phyloP scores from a whole-genome alignment of 2,113 vertebrate species.

The Sorex fumeus region DNA sequence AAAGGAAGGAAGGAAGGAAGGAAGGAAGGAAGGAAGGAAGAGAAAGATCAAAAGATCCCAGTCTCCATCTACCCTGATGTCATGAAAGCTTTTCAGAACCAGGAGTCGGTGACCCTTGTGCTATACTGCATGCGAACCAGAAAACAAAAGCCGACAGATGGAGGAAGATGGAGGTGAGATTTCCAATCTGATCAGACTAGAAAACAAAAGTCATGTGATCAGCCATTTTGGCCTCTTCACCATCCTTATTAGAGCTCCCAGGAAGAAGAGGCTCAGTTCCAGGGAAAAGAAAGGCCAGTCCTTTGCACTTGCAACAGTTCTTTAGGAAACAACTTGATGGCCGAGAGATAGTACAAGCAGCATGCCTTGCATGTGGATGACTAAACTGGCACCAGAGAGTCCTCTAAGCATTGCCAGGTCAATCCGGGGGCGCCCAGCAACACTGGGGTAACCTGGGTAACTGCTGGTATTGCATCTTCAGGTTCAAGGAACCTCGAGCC shows the following conservation, averaged over 20 bases:
- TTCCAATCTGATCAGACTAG: slow-evolving; percentile 31
- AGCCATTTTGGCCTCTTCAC: background rate
- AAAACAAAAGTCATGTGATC: background rate
- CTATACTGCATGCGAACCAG: background rate
- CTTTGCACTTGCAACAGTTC: background rate
- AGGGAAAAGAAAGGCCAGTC: background rate
- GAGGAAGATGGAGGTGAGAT: background rate
- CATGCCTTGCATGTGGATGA: no score
- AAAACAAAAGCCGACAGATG: background rate
- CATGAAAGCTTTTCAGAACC: background rate
- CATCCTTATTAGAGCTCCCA: background rate
- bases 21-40: no score
- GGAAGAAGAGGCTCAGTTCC: background rate
- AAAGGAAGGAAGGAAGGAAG: no score
- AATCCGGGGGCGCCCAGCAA: no score
- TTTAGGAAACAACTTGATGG: no score
- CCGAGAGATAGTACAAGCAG: no score
- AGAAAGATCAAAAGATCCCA: background rate
- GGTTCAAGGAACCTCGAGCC: no score
- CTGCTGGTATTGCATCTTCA: no score
- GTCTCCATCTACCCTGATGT: background rate
- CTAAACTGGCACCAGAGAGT: no score
- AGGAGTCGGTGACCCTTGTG: background rate
- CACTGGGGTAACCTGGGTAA: no score
- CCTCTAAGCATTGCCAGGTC: no score